Evolutionary conservation across 2,888 invertebrate species (phyloP), one percentile per base, ranked within the genome.

Genomic region (Neria commutata): DNA sequence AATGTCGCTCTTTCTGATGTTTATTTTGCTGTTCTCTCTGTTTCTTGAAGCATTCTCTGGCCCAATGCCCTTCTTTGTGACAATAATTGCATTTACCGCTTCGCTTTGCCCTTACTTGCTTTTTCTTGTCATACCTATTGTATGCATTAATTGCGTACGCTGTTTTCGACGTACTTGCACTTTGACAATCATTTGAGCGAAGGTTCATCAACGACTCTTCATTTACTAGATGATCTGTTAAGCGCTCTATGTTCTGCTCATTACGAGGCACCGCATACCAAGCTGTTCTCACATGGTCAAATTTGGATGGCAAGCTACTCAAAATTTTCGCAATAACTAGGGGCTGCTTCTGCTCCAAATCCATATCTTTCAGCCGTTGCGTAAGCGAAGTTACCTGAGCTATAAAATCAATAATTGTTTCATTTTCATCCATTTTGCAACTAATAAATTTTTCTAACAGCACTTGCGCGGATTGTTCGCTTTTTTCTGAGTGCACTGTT

Each of bases 401-500:
- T 1, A 66, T 37, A 42, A 57, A 67, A 58, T 63, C 59, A 14
- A 37, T 56, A 19, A 63, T 40, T 11, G 34, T 46, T 46, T 63
- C 64, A 2, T 62, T 56, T 5, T 49, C 51, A 1, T 58, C 58
- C 59, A 65, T 58, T 37, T 58, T 63, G 21, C 54, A 60, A 19
- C 60, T 65, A 1, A 67, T 63, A 52, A 62, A 64, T 51, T 60
- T 62, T 40, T 64, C 64, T 8, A 65, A 54, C n/a, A 63, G 53
- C 17, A 65, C 42, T 16, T 63, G 60, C 1, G 59, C 60, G 1
- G 63, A 65, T 53, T 59, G 61, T 11, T 62, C 63, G 40, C 62
- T 66, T 53, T 40, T 62, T 45, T 64, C 64, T 17, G 64, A 51
- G 40, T 64, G 60, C 25, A 63, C 62, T n/a, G 61, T 61, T 56